These are phyloP conservation scores for Xestia sexstrigata DNA, from an alignment of 2,888 invertebrate species.

Conservation along the genomic window DNA sequence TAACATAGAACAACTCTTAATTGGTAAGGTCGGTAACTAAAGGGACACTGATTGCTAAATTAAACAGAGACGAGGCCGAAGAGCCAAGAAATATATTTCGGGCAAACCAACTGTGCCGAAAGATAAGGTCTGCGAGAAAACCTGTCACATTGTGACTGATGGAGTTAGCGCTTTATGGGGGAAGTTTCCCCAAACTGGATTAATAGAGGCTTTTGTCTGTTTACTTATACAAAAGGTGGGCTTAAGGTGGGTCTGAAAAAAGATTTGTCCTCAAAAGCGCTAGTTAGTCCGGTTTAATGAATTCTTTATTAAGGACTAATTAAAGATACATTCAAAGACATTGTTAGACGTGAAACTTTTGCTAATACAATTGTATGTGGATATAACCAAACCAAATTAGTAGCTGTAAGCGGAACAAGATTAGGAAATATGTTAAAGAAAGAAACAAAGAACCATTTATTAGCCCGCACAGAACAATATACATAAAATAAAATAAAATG, in stretches of 20 bases:
- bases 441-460: no score
- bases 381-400: slow-evolving; percentile 6
- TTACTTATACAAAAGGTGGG: slow-evolving; percentile 17
- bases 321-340: slow-evolving; percentile 2
- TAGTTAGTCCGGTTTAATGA: slow-evolving; percentile 1
- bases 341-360: background rate
- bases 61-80: slow-evolving; percentile 19
- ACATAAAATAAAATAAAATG: no score
- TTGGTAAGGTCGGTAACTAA: background rate
- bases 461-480: no score
- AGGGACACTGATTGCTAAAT: slow-evolving; percentile 1
- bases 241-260: background rate
- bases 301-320: slow-evolving; percentile 14
- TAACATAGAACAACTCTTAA: background rate
- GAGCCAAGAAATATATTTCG: slow-evolving; percentile 21
- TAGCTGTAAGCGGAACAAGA: slow-evolving; percentile 13
- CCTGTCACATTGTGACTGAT: slow-evolving; percentile 48
- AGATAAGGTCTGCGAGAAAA: slow-evolving; percentile 51
- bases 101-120: slow-evolving; percentile 37
- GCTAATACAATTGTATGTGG: background rate
- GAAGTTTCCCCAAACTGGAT: slow-evolving; percentile 23
- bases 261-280: background rate
- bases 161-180: slow-evolving; percentile 16
- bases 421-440: slow-evolving; percentile 17
- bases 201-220: slow-evolving; percentile 37